Percentiles rank a stretch among this genome's conserved stretches.
Conservation (phyloP, 2,888 invertebrate species). For the Arctia plantaginis region DNA sequence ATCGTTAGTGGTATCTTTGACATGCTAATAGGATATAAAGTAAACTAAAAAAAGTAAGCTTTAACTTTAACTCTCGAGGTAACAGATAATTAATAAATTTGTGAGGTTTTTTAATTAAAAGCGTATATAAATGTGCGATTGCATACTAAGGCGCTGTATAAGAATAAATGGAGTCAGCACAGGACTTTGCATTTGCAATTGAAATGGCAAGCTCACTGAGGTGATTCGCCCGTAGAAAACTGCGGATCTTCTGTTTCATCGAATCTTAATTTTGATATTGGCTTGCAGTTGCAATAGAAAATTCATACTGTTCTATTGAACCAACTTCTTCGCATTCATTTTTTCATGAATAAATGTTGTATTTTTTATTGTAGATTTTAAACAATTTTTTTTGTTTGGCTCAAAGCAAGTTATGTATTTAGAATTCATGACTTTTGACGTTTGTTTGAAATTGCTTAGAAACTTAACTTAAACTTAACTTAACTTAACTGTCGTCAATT, state of each 20-base stretch:
- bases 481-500: no score
- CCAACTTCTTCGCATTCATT: not conserved
- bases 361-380: not conserved
- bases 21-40: not conserved
- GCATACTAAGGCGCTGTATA: slow-evolving; percentile 58
- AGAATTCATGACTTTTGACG: not conserved
- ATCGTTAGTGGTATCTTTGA: not conserved
- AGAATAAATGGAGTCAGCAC: slow-evolving; percentile 39
- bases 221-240: slow-evolving; percentile 31
- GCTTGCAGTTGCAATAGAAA: slow-evolving; percentile 6
- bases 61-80: slow-evolving; percentile 4
- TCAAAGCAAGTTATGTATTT: not conserved
- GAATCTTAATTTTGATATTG: slow-evolving; percentile 32
- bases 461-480: no score
- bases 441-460: not conserved
- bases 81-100: slow-evolving; percentile 11
- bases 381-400: not conserved
- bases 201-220: slow-evolving; percentile 52
- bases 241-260: slow-evolving; percentile 35
- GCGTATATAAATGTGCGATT: slow-evolving; percentile 53
- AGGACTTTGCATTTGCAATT: slow-evolving; percentile 62
- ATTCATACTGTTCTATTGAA: not conserved
- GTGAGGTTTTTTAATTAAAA: slow-evolving; percentile 39
- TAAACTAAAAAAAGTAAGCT: not conserved
- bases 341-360: not conserved